A percentile compares a stretch with the other conserved stretches of the same genome.
These are phyloP conservation scores for Nomada lathburiana DNA, from an alignment of 2,888 invertebrate species.

Conservation along the genomic window DNA sequence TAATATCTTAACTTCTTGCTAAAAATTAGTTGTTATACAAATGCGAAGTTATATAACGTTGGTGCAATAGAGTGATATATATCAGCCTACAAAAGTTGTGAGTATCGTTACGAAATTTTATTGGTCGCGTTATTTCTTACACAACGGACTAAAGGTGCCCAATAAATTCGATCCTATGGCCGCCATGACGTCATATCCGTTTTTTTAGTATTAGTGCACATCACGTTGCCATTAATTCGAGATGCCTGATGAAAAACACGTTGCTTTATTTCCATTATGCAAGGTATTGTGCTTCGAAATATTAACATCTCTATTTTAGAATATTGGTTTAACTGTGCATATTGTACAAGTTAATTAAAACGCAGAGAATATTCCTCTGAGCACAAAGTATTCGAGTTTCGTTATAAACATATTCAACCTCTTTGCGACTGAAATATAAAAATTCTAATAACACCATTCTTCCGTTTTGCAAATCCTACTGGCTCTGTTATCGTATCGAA, in stretches of 20 bases:
- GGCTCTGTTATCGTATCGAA: neutral
- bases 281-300: neutral
- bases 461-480: no score
- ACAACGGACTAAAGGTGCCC: neutral
- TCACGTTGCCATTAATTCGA: constrained; percentile 11
- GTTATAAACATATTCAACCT: no score
- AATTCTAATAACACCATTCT: no score
- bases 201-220: constrained; percentile 41
- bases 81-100: neutral
- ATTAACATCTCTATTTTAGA: neutral
- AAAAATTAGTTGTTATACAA: neutral
- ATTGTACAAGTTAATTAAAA: neutral
- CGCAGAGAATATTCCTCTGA: neutral
- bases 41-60: neutral
- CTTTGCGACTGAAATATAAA: no score
- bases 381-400: no score
- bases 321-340: neutral
- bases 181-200: constrained; percentile 54
- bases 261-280: neutral
- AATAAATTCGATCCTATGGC: constrained; percentile 47
- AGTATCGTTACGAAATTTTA: constrained; percentile 8
- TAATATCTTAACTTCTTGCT: neutral
- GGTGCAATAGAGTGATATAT: neutral
- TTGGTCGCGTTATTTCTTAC: neutral
- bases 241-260: neutral